Conservation (phyloP, 2,113 vertebrate genomes). For the Dipodomys ordii region DNA sequence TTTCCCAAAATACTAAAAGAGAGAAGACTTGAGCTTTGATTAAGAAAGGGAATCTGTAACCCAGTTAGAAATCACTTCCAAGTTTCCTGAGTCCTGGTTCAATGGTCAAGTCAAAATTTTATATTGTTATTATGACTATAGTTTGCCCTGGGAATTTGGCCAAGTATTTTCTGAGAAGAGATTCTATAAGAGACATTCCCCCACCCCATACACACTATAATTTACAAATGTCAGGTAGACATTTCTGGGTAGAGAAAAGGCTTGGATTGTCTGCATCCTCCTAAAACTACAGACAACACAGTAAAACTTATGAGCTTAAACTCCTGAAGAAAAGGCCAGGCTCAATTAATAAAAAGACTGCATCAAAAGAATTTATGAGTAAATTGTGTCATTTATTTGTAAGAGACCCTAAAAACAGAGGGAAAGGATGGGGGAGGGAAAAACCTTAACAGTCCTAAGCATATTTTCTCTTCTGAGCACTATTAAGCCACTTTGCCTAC, state of each 20-base stretch:
- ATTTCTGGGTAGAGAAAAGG: neutral
- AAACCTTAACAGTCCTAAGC: neutral
- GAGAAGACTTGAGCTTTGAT: neutral
- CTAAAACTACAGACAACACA: neutral
- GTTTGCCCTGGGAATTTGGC: constrained; percentile 5
- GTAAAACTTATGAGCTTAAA: constrained; percentile 9
- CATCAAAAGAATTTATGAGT: neutral
- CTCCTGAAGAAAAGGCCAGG: neutral
- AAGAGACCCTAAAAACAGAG: neutral
- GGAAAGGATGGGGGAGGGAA: neutral
- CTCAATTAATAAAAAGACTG: neutral
- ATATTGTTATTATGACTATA: neutral
- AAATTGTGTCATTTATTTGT: neutral
- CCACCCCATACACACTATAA: neutral
- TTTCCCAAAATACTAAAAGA: constrained; percentile 15
- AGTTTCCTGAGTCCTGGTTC: constrained; percentile 32
- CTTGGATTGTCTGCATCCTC: neutral
- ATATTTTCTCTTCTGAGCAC: neutral
- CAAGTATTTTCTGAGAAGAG: constrained; percentile 13
- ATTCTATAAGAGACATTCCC: neutral
- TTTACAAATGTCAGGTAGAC: neutral
- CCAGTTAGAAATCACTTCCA: constrained; percentile 5
- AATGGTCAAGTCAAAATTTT: constrained; percentile 40
- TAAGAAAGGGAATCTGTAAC: neutral
- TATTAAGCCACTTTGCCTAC: neutral